Conservation (phyloP, 1,140 invertebrate genomes). For the Eumeta japonica region DNA sequence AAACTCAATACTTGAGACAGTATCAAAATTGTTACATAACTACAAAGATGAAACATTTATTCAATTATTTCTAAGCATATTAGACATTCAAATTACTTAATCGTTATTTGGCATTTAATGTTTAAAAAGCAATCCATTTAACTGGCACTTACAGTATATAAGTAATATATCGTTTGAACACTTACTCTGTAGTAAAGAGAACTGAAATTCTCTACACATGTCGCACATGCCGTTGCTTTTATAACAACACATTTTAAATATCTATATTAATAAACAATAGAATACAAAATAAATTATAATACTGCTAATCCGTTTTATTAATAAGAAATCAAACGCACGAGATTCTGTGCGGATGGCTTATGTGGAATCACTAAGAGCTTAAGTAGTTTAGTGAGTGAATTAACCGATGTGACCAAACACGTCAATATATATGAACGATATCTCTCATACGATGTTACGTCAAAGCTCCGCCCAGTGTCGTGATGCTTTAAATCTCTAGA, state of each 20-base stretch:
- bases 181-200: conserved; percentile 46
- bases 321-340: neutral
- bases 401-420: conserved; percentile 35
- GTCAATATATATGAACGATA: conserved; percentile 52
- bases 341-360: too few relatives aligned
- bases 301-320: neutral
- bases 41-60: neutral
- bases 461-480: conserved; percentile 52
- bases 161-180: too few relatives aligned
- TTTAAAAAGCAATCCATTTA: too few relatives aligned
- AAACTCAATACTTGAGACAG: neutral
- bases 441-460: conserved; percentile 48
- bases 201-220: conserved; percentile 43
- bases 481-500: conserved; percentile 44
- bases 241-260: conserved; percentile 47
- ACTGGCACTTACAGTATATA: too few relatives aligned
- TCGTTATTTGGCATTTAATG: too few relatives aligned
- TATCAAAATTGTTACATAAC: neutral
- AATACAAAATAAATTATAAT: conserved; percentile 5
- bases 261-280: conserved; percentile 9
- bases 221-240: conserved; percentile 47
- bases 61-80: neutral
- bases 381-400: conserved; percentile 52
- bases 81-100: too few relatives aligned
- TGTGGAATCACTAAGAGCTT: conserved; percentile 25